Percentiles rank a stretch among this genome's conserved stretches.
Conservation (phyloP, 2,888 invertebrate species). For the Pseudococcus longispinus region DNA sequence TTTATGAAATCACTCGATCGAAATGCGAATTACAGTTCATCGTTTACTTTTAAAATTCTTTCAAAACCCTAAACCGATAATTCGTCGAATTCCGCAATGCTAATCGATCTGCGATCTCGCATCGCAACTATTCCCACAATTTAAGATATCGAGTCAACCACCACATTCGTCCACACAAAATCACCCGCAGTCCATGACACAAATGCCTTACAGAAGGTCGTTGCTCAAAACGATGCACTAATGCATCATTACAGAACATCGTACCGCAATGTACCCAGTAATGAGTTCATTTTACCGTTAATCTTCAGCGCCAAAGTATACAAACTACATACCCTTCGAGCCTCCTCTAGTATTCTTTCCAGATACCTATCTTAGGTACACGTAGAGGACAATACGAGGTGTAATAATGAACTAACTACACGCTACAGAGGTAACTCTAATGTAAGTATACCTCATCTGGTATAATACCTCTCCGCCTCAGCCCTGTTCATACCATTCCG, state of each 20-base stretch:
- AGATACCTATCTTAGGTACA: not conserved
- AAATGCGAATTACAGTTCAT: no score
- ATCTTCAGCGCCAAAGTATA: not conserved
- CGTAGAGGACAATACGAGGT: not conserved
- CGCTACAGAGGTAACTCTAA: no score
- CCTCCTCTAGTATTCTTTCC: not conserved
- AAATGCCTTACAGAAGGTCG: not conserved
- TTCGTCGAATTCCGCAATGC: no score
- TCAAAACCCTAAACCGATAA: no score
- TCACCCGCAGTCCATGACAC: not conserved
- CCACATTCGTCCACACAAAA: not conserved
- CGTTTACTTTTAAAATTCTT: no score
- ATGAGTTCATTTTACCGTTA: constrained; percentile 26
- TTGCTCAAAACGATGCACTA: not conserved
- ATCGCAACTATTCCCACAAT: no score
- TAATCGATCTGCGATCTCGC: no score
- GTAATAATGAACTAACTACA: not conserved
- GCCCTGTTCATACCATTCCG: not conserved
- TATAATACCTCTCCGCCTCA: not conserved
- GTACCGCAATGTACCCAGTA: constrained; percentile 2
- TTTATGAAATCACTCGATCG: no score
- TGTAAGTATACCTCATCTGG: not conserved
- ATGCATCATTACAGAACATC: not conserved
- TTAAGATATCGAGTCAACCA: no score
- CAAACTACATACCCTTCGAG: not conserved